Conservation (phyloP, 2,797 vertebrate genomes). For the Acrocephalus scirpaceus region DNA sequence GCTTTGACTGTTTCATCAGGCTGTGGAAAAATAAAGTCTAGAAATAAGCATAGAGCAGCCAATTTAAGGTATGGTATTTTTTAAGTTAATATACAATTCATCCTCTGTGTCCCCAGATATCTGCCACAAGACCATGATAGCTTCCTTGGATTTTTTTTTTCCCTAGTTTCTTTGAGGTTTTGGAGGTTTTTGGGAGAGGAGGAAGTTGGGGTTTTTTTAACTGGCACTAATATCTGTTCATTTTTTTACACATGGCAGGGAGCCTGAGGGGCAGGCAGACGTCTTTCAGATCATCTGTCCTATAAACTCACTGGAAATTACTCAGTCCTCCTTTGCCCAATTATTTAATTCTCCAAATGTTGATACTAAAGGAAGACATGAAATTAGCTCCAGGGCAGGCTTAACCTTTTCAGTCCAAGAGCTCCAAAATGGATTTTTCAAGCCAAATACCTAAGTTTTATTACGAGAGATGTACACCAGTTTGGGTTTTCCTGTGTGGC, state of each 20-base stretch:
- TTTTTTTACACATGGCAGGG: neutral
- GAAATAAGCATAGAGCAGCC: neutral
- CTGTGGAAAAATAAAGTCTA: neutral
- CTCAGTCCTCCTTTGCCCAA: neutral
- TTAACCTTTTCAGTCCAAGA: conserved; percentile 23
- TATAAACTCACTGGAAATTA: conserved; percentile 37
- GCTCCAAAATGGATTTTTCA: conserved; percentile 19
- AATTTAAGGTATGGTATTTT: neutral
- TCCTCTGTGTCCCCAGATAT: neutral
- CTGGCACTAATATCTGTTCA: neutral
- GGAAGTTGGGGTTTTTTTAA: neutral
- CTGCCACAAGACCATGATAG: neutral
- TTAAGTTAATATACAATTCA: neutral
- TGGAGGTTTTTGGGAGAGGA: too few species aligned
- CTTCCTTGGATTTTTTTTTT: neutral
- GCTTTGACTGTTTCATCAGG: neutral
- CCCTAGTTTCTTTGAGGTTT: neutral
- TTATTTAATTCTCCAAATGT: conserved; percentile 24
- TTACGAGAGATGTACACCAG: neutral
- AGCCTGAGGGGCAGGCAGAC: neutral
- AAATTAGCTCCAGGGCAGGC: conserved; percentile 1
- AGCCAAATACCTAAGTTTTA: neutral
- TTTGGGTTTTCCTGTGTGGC: neutral
- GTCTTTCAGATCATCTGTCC: neutral
- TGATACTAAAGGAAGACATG: conserved; percentile 1